phyloP scores from a whole-genome alignment of 1,140 invertebrate genomes.

The Polypedilum vanderplanki region DNA sequence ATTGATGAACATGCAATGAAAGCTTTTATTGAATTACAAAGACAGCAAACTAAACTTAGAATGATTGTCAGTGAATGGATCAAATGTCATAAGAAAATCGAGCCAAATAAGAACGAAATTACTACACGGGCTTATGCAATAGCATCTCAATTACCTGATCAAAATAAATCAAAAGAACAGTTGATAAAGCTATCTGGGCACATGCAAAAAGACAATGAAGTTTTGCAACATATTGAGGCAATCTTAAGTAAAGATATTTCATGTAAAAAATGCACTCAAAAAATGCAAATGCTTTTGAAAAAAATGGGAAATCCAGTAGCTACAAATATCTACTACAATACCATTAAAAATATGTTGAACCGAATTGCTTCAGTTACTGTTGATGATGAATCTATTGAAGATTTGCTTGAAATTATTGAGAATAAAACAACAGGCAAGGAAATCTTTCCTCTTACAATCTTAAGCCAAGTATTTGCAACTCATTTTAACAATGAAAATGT shows the following conservation, averaged over 20 bases:
- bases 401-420: not conserved
- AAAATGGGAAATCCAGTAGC: not conserved
- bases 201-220: not conserved
- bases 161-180: not conserved
- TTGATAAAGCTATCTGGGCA: not conserved
- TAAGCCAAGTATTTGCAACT: not conserved
- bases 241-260: not conserved
- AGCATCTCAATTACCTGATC: not conserved
- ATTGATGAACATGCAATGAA: not conserved
- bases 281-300: not conserved
- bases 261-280: not conserved
- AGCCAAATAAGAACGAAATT: not conserved
- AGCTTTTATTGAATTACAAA: constrained; percentile 1
- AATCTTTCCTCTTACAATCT: not conserved
- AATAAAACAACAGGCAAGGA: not conserved
- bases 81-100: not conserved
- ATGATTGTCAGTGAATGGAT: not conserved
- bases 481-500: not conserved
- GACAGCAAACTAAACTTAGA: not conserved
- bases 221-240: not conserved
- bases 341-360: constrained; percentile 3
- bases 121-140: not conserved
- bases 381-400: not conserved
- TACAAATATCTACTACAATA: not conserved
- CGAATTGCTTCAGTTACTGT: constrained; percentile 12